These are phyloP conservation scores for Zootoca vivipara DNA, from an alignment of 2,113 vertebrate genomes.

Conservation along the genomic window DNA sequence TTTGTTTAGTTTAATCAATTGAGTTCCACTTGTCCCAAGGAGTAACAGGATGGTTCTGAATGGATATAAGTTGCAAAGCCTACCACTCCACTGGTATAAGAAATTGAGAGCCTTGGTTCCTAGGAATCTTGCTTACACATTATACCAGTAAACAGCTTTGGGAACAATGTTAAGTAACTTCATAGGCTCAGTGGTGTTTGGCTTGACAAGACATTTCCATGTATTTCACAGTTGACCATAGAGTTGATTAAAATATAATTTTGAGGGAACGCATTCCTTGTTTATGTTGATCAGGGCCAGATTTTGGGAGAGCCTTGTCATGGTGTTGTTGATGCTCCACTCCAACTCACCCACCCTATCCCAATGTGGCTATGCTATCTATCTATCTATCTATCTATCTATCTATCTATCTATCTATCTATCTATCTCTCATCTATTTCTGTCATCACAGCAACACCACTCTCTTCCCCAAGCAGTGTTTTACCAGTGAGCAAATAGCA, in stretches of 20 bases:
- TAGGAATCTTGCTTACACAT: not conserved
- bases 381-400: no score
- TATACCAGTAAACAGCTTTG: not conserved
- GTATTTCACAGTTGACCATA: not conserved
- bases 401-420: no score
- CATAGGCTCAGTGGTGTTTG: not conserved
- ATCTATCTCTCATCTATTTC: no score
- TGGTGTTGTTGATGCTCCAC: no score
- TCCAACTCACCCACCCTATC: no score
- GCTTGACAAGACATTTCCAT: not conserved
- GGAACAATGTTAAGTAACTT: not conserved
- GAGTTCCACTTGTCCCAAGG: not conserved
- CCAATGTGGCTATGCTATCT: no score
- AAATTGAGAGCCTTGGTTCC: not conserved
- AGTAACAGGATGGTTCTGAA: not conserved
- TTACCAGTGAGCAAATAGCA: no score
- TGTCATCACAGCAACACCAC: no score
- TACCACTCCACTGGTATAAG: not conserved
- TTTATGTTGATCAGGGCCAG: not conserved
- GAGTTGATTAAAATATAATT: not conserved
- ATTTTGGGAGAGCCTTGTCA: no score
- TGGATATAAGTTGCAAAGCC: not conserved
- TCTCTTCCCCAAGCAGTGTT: no score
- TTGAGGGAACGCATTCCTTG: not conserved
- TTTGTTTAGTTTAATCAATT: not conserved